These are phyloP conservation scores for Tylochromis polylepis DNA, from an alignment of 2,113 vertebrate genomes.

Conservation along the genomic window DNA sequence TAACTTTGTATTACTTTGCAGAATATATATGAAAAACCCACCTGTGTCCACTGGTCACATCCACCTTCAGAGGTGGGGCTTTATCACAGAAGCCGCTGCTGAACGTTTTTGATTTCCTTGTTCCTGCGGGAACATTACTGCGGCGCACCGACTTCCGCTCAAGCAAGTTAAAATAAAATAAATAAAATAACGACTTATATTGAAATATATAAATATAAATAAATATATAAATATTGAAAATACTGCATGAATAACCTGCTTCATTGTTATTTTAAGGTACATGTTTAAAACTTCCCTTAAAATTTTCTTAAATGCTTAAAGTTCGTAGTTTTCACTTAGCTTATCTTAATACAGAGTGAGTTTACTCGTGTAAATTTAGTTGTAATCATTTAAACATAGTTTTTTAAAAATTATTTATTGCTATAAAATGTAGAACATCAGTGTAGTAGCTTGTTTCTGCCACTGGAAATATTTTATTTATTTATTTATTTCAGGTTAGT, in stretches of 20 bases:
- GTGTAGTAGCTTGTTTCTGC: neutral
- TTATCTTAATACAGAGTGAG: neutral
- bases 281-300: neutral
- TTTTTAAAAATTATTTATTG: neutral
- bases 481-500: too few relatives aligned
- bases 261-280: neutral
- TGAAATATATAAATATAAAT: too few relatives aligned
- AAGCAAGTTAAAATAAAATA: neutral
- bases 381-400: neutral
- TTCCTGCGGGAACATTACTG: conserved; percentile 22
- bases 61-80: neutral
- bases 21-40: neutral
- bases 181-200: neutral
- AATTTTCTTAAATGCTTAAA: neutral
- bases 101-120: conserved; percentile 12
- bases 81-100: neutral
- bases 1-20: neutral
- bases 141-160: conserved; percentile 43
- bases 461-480: neutral
- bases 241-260: neutral
- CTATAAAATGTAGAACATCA: neutral
- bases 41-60: conserved; percentile 15
- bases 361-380: neutral
- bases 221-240: neutral
- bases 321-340: neutral